These are phyloP conservation scores for Phenganax stokvisi DNA, from an alignment of 92 coral and sea anemone species.

Conservation along the genomic window DNA sequence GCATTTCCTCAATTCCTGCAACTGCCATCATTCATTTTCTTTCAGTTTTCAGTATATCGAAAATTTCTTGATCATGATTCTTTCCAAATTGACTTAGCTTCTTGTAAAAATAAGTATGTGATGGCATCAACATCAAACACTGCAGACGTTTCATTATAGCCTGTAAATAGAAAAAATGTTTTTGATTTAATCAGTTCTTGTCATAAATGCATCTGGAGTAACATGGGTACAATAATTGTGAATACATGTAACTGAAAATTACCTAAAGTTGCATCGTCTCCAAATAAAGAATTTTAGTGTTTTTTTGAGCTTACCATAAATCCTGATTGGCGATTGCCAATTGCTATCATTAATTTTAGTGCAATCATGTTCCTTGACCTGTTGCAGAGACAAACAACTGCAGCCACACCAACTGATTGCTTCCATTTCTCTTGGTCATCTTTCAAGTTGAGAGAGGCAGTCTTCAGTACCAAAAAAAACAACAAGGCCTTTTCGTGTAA, in stretches of 20 bases:
- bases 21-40: slow-evolving; percentile 46
- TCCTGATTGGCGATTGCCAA: slow-evolving; percentile 17
- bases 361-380: neutral
- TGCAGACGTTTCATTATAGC: slow-evolving; percentile 20
- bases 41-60: slow-evolving; percentile 53
- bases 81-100: slow-evolving; percentile 69
- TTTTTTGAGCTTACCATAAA: neutral
- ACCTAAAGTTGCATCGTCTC: neutral
- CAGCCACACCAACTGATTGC: slow-evolving; percentile 14
- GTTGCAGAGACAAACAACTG: neutral
- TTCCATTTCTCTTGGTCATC: slow-evolving; percentile 8
- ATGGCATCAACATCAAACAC: slow-evolving; percentile 26
- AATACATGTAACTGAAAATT: neutral
- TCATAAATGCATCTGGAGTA: neutral
- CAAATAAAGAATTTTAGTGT: neutral
- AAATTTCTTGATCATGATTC: slow-evolving; percentile 45
- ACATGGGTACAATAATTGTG: neutral
- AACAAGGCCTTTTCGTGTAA: too few species aligned
- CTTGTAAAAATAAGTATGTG: slow-evolving; percentile 32
- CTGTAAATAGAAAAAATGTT: slow-evolving; percentile 8
- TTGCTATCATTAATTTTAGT: slow-evolving; percentile 6
- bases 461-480: too few species aligned
- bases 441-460: neutral
- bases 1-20: neutral
- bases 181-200: neutral